Percentiles rank a stretch among this genome's conserved stretches.
Evolutionary conservation across 2,113 vertebrate genomes (phyloP).

Genomic region (Spilogale gracilis): DNA sequence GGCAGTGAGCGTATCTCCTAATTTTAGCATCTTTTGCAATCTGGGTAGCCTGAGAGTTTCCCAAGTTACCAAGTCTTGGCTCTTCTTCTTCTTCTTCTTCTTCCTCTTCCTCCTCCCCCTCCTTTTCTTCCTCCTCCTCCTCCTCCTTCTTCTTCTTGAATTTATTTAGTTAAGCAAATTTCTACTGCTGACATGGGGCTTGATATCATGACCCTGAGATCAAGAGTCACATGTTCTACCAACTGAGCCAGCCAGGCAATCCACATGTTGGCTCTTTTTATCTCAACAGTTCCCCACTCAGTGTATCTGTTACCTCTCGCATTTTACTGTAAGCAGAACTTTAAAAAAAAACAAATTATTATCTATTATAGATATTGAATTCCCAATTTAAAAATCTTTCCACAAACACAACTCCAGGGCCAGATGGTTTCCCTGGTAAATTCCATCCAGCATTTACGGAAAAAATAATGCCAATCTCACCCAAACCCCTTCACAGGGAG

Average conservation of each 20-base stretch:
- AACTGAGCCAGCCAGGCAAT: neutral
- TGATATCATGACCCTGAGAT: neutral
- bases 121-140: neutral
- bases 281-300: neutral
- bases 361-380: neutral
- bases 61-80: neutral
- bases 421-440: neutral
- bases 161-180: neutral
- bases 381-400: neutral
- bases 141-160: neutral
- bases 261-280: neutral
- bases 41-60: neutral
- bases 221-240: neutral
- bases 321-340: neutral
- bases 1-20: neutral
- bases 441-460: neutral
- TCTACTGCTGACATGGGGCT: neutral
- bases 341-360: neutral
- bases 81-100: neutral
- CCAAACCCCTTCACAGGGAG: neutral
- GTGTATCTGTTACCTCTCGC: neutral
- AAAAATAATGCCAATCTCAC: neutral
- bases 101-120: no score
- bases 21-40: neutral
- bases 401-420: neutral